Conservation (phyloP, 1,140 invertebrate species). For the Drosophila lini region DNA sequence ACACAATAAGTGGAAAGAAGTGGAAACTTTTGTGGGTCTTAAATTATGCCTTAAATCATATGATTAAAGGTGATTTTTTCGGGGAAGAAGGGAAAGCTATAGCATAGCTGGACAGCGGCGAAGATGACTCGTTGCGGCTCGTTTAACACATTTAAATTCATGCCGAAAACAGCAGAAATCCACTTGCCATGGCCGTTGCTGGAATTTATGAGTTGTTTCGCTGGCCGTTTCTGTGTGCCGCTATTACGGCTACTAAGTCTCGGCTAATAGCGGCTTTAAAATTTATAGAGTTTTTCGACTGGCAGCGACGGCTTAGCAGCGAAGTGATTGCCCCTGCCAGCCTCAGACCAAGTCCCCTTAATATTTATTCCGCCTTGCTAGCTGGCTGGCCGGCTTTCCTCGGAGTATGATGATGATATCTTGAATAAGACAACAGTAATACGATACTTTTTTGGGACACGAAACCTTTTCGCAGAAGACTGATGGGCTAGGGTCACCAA, state of each 20-base stretch:
- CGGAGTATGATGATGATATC: conserved; percentile 11
- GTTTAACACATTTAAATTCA: conserved; percentile 80
- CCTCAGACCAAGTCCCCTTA: conserved; percentile 36
- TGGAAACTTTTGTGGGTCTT: conserved; percentile 21
- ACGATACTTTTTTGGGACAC: conserved; percentile 21
- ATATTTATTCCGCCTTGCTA: conserved; percentile 52
- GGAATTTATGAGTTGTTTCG: conserved; percentile 43
- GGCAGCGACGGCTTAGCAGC: conserved; percentile 46
- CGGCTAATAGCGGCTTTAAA: conserved; percentile 78
- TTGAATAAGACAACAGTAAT: conserved; percentile 13
- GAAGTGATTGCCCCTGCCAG: conserved; percentile 53
- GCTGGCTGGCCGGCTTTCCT: conserved; percentile 4
- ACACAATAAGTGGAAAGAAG: conserved; percentile 36
- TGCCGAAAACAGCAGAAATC: conserved; percentile 43
- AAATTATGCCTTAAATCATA: conserved; percentile 18
- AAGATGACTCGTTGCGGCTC: conserved; percentile 31
- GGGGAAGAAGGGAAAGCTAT: not conserved
- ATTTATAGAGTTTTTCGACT: conserved; percentile 73
- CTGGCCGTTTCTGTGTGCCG: conserved; percentile 8
- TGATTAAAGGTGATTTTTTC: conserved; percentile 34
- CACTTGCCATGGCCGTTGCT: conserved; percentile 23
- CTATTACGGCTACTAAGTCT: conserved; percentile 64
- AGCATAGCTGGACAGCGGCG: conserved; percentile 36
- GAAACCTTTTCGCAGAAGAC: not conserved
- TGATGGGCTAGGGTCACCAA: conserved; percentile 19